phyloP scores from a whole-genome alignment of 2,888 invertebrate species.

The Netelia virgata region DNA sequence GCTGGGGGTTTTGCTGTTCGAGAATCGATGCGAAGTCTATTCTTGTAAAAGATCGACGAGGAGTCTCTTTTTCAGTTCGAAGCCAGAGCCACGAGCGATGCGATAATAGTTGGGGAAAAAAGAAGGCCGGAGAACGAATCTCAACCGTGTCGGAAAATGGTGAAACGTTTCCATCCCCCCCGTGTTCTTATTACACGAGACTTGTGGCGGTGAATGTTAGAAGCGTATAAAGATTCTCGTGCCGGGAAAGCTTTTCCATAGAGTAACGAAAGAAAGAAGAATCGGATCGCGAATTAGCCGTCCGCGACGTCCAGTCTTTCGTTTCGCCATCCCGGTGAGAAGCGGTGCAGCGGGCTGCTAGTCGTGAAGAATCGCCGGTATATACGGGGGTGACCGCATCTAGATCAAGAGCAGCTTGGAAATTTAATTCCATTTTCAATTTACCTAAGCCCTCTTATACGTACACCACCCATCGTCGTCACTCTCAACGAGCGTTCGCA shows the following conservation, averaged over 20 bases:
- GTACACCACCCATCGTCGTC: constrained; percentile 62
- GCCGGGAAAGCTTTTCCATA: constrained; percentile 1
- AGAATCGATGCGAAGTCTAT: neutral
- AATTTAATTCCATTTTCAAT: constrained; percentile 82
- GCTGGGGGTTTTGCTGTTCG: neutral
- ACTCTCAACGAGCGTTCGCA: constrained; percentile 56
- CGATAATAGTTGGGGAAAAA: neutral
- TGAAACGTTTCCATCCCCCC: constrained; percentile 22
- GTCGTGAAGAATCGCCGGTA: neutral
- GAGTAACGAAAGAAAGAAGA: neutral
- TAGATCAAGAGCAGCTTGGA: constrained; percentile 60
- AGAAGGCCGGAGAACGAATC: neutral
- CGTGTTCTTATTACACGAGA: neutral
- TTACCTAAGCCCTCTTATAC: constrained; percentile 79
- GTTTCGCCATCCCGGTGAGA: constrained; percentile 10
- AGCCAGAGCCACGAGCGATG: neutral
- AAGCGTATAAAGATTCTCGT: neutral
- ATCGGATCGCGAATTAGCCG: constrained; percentile 24
- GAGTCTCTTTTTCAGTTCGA: neutral
- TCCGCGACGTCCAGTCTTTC: constrained; percentile 40
- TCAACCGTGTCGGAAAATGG: neutral
- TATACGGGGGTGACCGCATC: constrained; percentile 45
- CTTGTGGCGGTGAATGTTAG: neutral
- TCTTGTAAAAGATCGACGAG: neutral
- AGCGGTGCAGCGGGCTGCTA: constrained; percentile 5